Evolutionary conservation across 1,140 invertebrate species (phyloP).

Genomic region (Drosophila sproati): DNA sequence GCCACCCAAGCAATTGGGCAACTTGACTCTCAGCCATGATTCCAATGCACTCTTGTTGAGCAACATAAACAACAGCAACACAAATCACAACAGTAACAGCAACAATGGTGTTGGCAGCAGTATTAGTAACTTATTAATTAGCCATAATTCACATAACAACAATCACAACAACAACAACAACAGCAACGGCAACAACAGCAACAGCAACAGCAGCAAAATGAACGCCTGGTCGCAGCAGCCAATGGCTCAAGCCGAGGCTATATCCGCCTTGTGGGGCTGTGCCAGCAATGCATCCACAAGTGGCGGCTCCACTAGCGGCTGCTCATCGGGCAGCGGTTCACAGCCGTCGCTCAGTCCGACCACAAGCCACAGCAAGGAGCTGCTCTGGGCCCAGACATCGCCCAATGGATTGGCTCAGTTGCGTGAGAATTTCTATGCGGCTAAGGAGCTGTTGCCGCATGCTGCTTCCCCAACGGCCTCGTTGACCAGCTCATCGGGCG

Average conservation of each 20-base stretch:
- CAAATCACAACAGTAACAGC: slow-evolving; percentile 35
- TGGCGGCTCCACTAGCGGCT: slow-evolving; percentile 64
- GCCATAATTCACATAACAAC: slow-evolving; percentile 79
- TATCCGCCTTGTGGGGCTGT: slow-evolving; percentile 79
- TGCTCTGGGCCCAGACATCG: slow-evolving; percentile 76
- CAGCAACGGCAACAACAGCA: slow-evolving; percentile 21
- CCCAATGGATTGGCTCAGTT: slow-evolving; percentile 55
- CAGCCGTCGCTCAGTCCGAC: slow-evolving; percentile 81
- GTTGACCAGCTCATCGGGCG: slow-evolving; percentile 64
- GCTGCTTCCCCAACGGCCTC: slow-evolving; percentile 72
- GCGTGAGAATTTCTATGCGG: slow-evolving; percentile 65
- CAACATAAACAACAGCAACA: slow-evolving; percentile 44
- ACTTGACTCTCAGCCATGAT: slow-evolving; percentile 31
- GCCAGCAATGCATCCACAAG: slow-evolving; percentile 54
- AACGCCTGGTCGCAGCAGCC: slow-evolving; percentile 45
- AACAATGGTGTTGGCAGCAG: slow-evolving; percentile 68
- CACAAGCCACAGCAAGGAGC: slow-evolving; percentile 79
- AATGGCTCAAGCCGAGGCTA: slow-evolving; percentile 66
- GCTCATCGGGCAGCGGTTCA: slow-evolving; percentile 75
- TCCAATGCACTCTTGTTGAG: slow-evolving; percentile 47
- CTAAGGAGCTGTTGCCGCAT: slow-evolving; percentile 57
- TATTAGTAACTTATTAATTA: slow-evolving; percentile 84
- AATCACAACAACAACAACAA: slow-evolving; percentile 47
- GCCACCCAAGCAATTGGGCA: slow-evolving; percentile 38
- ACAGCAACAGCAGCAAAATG: slow-evolving; percentile 31